These are phyloP conservation scores for Cyclura pinguis DNA, from an alignment of 2,797 vertebrate species.

Conservation along the genomic window DNA sequence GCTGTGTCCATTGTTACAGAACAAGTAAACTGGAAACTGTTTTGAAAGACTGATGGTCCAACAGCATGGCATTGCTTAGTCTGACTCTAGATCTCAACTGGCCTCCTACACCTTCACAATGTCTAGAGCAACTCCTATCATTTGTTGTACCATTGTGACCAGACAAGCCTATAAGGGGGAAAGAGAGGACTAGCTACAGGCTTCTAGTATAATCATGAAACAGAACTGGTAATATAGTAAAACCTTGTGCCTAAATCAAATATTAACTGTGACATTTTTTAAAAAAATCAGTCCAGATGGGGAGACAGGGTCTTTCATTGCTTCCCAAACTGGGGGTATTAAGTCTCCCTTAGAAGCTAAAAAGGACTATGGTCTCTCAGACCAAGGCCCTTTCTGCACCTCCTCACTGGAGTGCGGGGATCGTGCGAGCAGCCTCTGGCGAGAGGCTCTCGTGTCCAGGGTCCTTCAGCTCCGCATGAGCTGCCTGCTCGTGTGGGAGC, in stretches of 20 bases:
- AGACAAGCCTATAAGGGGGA: neutral
- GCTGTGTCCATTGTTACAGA: too few relatives aligned
- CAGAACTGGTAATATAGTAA: neutral
- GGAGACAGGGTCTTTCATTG: neutral
- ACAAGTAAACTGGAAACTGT: too few relatives aligned
- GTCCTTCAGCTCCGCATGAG: too few relatives aligned
- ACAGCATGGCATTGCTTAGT: neutral
- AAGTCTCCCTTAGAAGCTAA: too few relatives aligned
- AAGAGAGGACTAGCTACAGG: neutral
- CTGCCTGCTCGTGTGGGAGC: too few relatives aligned
- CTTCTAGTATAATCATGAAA: neutral
- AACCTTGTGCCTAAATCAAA: neutral
- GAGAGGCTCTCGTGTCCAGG: too few relatives aligned
- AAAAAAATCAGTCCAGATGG: neutral
- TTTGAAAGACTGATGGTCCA: neutral
- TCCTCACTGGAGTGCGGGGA: too few relatives aligned
- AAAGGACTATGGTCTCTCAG: too few relatives aligned
- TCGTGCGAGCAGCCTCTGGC: too few relatives aligned
- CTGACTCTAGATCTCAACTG: neutral
- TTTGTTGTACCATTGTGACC: neutral
- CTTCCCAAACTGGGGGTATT: too few relatives aligned
- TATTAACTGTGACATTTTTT: neutral
- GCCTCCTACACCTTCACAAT: neutral
- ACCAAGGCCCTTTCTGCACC: too few relatives aligned
- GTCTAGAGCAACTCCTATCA: neutral